A percentile compares a stretch with the other conserved stretches of the same genome.
phyloP scores from a whole-genome alignment of 1,140 invertebrate species.

The Danaus plexippus region DNA sequence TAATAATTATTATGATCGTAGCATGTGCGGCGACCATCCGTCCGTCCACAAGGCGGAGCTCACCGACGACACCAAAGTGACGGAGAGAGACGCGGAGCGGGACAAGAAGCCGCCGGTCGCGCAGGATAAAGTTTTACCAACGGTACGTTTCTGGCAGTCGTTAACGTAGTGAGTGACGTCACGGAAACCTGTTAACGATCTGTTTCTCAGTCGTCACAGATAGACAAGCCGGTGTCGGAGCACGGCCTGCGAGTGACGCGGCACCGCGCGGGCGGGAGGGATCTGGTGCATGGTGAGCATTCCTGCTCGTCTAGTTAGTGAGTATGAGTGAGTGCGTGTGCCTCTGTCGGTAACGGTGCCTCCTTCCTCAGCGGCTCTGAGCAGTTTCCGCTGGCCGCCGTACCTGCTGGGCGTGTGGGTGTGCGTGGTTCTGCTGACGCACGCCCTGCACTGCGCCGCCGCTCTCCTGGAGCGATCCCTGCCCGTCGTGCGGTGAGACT shows the following conservation, averaged over 20 bases:
- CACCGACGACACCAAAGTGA: constrained; percentile 32
- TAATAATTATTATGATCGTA: constrained; percentile 15
- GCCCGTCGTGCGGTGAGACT: constrained; percentile 36
- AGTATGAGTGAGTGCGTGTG: no score
- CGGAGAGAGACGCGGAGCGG: constrained; percentile 20
- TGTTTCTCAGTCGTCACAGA: constrained; percentile 24
- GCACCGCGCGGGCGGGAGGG: constrained; percentile 27
- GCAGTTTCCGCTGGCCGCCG: constrained; percentile 57
- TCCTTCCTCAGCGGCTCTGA: constrained; percentile 37
- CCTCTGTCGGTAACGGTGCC: no score
- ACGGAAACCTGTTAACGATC: not conserved
- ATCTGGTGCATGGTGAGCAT: constrained; percentile 43
- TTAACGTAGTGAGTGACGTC: not conserved
- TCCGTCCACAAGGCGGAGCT: constrained; percentile 55
- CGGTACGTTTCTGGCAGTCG: constrained; percentile 25
- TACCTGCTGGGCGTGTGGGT: constrained; percentile 58
- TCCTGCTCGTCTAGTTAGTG: not conserved
- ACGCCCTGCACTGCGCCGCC: constrained; percentile 46
- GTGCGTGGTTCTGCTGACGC: constrained; percentile 43
- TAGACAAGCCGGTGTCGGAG: constrained; percentile 28
- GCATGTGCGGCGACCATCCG: constrained; percentile 62
- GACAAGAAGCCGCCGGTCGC: constrained; percentile 22
- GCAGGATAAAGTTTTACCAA: constrained; percentile 35
- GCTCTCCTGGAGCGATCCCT: constrained; percentile 36
- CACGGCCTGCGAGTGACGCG: constrained; percentile 26